phyloP scores from a whole-genome alignment of 2,797 vertebrate genomes.

The Microcaecilia unicolor region DNA sequence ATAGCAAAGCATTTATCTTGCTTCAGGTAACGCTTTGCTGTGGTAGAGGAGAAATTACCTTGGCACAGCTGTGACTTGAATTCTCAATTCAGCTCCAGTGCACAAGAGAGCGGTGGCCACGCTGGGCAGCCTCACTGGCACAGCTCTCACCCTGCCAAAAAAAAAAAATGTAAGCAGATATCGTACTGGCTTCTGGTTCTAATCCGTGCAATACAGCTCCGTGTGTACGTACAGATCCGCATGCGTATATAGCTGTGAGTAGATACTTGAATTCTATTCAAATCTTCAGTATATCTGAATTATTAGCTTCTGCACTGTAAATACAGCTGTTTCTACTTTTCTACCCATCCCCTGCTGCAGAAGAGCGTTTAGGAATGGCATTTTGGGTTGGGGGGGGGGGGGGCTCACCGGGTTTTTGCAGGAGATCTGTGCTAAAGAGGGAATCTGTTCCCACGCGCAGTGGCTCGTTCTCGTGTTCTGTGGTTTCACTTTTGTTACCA shows the following conservation, averaged over 20 bases:
- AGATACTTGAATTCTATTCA: too few relatives aligned
- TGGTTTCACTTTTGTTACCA: constrained; percentile 45
- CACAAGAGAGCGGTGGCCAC: constrained; percentile 18
- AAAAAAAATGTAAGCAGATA: too few relatives aligned
- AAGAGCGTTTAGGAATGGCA: constrained; percentile 16
- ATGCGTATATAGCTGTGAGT: too few relatives aligned
- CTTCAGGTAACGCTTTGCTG: constrained; percentile 20
- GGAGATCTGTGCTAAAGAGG: constrained; percentile 4
- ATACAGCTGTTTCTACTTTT: too few relatives aligned
- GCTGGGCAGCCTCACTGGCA: constrained; percentile 17
- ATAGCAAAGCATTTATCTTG: constrained; percentile 24
- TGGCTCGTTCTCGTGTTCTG: too few relatives aligned
- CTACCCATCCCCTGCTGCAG: too few relatives aligned
- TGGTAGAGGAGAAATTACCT: constrained; percentile 6
- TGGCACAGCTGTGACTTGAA: constrained; percentile 21
- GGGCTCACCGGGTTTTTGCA: neutral
- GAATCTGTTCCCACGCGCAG: constrained; percentile 20
- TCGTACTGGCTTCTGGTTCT: too few relatives aligned
- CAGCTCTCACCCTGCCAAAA: too few relatives aligned
- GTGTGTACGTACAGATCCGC: too few relatives aligned
- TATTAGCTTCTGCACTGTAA: too few relatives aligned
- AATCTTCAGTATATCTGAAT: too few relatives aligned
- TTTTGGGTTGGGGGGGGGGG: constrained; percentile 7
- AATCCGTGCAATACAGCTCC: too few relatives aligned
- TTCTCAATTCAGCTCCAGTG: constrained; percentile 21